A percentile compares a stretch with the other conserved stretches of the same genome.
phyloP scores from a whole-genome alignment of 2,113 vertebrate species.

The Otus sunia region DNA sequence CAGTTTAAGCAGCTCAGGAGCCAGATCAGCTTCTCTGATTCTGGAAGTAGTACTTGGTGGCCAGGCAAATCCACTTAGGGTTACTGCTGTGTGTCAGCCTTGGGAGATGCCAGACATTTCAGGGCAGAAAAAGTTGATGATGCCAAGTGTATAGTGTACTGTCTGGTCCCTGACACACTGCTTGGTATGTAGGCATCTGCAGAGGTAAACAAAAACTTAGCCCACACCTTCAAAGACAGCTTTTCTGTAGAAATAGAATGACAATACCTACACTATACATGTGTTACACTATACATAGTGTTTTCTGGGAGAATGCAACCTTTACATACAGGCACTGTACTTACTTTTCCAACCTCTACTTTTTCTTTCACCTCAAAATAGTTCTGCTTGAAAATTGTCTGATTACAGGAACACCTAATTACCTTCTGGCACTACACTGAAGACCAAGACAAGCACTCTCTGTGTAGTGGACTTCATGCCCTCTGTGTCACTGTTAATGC shows the following conservation, averaged over 20 bases:
- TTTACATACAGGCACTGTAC: not conserved
- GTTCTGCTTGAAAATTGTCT: not conserved
- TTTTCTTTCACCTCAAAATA: not conserved
- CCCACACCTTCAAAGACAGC: not conserved
- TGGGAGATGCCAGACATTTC: not conserved
- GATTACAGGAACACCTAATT: not conserved
- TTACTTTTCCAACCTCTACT: not conserved
- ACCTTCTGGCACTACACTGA: not conserved
- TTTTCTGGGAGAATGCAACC: not conserved
- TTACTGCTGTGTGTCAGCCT: not conserved
- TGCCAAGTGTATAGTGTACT: not conserved
- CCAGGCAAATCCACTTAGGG: not conserved
- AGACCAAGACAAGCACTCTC: not conserved
- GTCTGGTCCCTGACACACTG: not conserved
- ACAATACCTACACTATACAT: not conserved
- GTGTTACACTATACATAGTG: not conserved
- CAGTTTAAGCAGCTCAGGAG: not conserved
- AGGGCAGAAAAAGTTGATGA: not conserved
- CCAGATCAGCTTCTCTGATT: not conserved
- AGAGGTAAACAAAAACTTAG: not conserved
- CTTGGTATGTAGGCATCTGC: not conserved
- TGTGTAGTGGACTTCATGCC: not conserved
- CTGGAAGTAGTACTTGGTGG: not conserved
- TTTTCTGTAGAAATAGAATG: slow-evolving; percentile 23
- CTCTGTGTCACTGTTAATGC: not conserved